These are phyloP conservation scores for Zapus hudsonius DNA, from an alignment of 2,113 vertebrate species.

Conservation along the genomic window DNA sequence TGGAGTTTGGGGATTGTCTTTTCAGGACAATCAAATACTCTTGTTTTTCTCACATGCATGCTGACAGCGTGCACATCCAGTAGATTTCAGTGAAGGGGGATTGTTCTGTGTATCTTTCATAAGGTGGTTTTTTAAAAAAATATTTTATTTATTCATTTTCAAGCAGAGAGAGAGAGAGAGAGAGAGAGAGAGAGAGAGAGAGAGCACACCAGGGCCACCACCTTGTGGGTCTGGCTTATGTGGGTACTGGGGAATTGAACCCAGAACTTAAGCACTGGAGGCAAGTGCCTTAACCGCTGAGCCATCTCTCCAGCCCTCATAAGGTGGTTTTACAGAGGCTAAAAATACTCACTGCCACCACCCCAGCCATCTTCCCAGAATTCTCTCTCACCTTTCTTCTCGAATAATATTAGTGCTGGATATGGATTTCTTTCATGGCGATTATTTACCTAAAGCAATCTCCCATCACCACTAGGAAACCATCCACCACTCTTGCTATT, in stretches of 20 bases:
- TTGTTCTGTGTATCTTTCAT: conserved; percentile 5
- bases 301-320: too few species aligned
- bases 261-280: too few species aligned
- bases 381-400: not conserved
- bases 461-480: not conserved
- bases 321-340: not conserved
- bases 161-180: too few species aligned
- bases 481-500: not conserved
- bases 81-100: not conserved
- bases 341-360: not conserved
- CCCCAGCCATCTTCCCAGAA: not conserved
- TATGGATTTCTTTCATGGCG: not conserved
- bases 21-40: not conserved
- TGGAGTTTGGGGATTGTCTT: not conserved
- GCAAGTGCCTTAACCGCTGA: too few species aligned
- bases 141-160: too few species aligned
- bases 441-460: conserved; percentile 45
- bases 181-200: too few species aligned
- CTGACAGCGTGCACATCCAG: not conserved
- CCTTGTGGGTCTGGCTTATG: too few species aligned
- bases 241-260: too few species aligned
- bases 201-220: too few species aligned
- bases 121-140: not conserved
- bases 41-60: not conserved
- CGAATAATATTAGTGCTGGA: not conserved